Evolutionary conservation across 2,888 invertebrate genomes (phyloP), one percentile per base, ranked within the genome.

Genomic region (Diarsia rubi): DNA sequence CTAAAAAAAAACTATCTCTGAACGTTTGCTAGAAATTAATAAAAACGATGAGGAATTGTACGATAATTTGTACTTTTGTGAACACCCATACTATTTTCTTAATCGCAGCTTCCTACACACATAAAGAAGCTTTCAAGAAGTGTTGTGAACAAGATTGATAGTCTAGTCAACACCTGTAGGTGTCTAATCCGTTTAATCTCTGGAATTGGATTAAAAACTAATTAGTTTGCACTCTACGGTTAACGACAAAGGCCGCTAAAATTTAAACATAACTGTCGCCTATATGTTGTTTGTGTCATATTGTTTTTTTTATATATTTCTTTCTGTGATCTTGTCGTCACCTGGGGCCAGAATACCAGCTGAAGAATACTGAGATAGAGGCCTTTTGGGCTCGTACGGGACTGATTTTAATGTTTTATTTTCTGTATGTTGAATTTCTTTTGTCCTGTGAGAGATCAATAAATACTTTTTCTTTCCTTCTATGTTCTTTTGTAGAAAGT

Each of bases 161-260:
- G 24, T n/a, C 11, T 57, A 27, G 19, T 37, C 45, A 70, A 81
- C 74, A 75, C 75, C 45, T 74, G 81, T 60, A 2, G 69, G 44
- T 16, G 8, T 3, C 11, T 73, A 60, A 80, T 27, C 8, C 24
- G n/a, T 54, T 78, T 45, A 45, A 31, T 5, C 5, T 24, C 12
- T 21, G 4, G 6, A 49, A 69, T 45, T 6, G 24, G 52, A 54
- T 78, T 74, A 54, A 78, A 74, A 69, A 14, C 16, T 37, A 59
- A 44, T 60, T 62, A 62, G n/a, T 16, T 45, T 47, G 31, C 3
- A 19, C 45, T 16, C 45, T 31, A 14, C 42, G 42, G 37, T 37
- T 37, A n/a, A n/a, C 62, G 16, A 27, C 16, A 44, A 64, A 24
- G 11, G 16, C 4, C 21, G n/a, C 11, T n/a, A 21, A 31, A 49